Evolutionary conservation across 2,888 invertebrate genomes (phyloP), one percentile per base, ranked within the genome.

Genomic region (Apodemia hepburni): DNA sequence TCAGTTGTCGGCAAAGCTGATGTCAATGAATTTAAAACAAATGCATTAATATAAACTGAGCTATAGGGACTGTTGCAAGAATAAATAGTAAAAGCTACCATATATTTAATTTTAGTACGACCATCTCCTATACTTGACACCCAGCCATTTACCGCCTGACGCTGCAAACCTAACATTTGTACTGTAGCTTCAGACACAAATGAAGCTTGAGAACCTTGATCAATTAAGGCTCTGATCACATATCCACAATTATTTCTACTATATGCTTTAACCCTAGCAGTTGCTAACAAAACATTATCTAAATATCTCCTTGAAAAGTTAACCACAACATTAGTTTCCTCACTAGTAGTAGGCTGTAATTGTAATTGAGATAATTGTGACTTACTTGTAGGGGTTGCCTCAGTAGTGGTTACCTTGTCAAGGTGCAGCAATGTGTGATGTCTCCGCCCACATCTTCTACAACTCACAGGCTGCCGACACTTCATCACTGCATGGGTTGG

Each of bases 91-190:
- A 72, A 22, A 22, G 58, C 42, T 27, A 71, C 67, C 62, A 62
- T 66, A 47, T 61, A 4, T 42, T 69, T 73, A 12, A 62, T 64
- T 29, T 58, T 62, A 6, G 51, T 60, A 51, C 64, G 58, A 59
- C 65, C 65, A 9, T 69, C 66, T 12, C 70, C 71, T 8, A 73
- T 15, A 7, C 70, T 70, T 47, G 70, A 68, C 42, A 72, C 66
- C 33, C 42, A 17, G 58, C 70, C 69, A 62, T 59, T 68, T 3
- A 70, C 61, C 11, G 59, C 22, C 9, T 18, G 49, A 7, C 66
- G 63, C 29, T 65, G 68, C 5, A 68, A 60, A 12, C 69, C 68
- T 12, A 73, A 54, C 8, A 61, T 59, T 51, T 73, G 70, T 2
- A 66, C 70, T 8, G 64, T 65, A 11, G 58, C 38, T n/a, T 70